Evolutionary conservation across 2,797 vertebrate genomes (phyloP).

Genomic region (Corythornis leucogaster): DNA sequence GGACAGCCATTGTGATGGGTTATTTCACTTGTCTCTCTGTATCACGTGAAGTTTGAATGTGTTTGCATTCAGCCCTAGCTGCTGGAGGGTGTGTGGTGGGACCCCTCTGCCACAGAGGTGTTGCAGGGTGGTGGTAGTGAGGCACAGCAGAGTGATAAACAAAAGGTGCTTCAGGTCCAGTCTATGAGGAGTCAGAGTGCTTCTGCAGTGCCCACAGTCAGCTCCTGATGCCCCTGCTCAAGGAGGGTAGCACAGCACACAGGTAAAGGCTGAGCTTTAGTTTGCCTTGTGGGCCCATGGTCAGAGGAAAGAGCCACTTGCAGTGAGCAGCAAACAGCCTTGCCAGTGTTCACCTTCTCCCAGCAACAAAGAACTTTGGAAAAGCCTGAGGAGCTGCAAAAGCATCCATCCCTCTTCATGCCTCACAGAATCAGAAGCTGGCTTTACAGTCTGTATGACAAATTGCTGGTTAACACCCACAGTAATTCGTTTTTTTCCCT

Average conservation of each 20-base stretch:
- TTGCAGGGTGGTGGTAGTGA: neutral
- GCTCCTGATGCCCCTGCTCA: neutral
- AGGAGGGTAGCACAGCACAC: neutral
- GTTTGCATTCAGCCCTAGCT: neutral
- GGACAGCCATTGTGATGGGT: neutral
- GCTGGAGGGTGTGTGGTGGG: neutral
- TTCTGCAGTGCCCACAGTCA: neutral
- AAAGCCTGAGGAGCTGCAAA: neutral
- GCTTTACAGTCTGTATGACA: neutral
- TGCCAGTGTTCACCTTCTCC: neutral
- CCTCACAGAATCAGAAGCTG: neutral
- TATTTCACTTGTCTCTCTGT: neutral
- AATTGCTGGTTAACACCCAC: neutral
- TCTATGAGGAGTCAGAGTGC: neutral
- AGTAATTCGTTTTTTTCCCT: neutral
- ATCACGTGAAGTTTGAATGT: accelerated
- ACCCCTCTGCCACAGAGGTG: neutral
- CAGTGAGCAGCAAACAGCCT: neutral
- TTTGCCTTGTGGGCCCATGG: neutral
- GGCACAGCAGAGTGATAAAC: neutral
- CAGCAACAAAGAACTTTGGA: neutral
- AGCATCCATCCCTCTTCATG: neutral
- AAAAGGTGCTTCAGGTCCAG: neutral
- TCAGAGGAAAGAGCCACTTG: neutral
- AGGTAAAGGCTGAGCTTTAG: neutral